A percentile compares a stretch with the other conserved stretches of the same genome.
These are phyloP conservation scores for Echinarachnius parma DNA, from an alignment of 53 echinoderm and acorn worm species.

Conservation along the genomic window DNA sequence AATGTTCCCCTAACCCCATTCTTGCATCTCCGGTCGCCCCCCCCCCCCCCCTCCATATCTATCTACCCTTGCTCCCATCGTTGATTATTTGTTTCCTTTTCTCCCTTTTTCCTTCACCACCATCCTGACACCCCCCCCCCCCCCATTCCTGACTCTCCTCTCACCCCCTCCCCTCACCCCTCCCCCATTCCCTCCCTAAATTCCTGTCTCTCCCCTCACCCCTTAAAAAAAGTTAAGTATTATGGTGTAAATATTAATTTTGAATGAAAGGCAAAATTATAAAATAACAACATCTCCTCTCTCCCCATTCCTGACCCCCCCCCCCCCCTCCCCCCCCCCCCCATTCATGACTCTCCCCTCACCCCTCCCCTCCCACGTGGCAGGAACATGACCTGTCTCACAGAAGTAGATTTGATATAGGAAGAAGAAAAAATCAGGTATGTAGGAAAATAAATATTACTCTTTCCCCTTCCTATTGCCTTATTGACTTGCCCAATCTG, in stretches of 20 bases:
- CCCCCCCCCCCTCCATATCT: neutral
- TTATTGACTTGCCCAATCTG: conserved; percentile 35
- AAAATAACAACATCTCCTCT: no score
- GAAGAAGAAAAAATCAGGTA: no score
- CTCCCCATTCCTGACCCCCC: no score
- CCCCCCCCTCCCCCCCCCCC: conserved; percentile 9
- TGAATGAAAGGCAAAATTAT: no score
- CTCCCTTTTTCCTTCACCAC: neutral
- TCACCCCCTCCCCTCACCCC: neutral
- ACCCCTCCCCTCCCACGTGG: conserved; percentile 4
- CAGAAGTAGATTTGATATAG: conserved; percentile 36
- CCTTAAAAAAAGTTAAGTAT: no score
- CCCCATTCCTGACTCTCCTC: neutral
- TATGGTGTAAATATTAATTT: no score
- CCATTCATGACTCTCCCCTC: no score
- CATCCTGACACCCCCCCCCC: neutral
- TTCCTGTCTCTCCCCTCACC: conserved; percentile 21
- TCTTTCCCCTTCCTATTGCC: conserved; percentile 25
- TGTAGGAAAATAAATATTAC: conserved; percentile 42
- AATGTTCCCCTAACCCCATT: neutral
- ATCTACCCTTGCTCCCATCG: neutral
- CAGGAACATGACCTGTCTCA: conserved; percentile 1
- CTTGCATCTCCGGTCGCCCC: neutral
- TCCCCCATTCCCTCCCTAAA: neutral
- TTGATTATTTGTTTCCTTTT: neutral